These are phyloP conservation scores for Catharus minimus DNA, from an alignment of 2,113 vertebrate species.

Conservation along the genomic window DNA sequence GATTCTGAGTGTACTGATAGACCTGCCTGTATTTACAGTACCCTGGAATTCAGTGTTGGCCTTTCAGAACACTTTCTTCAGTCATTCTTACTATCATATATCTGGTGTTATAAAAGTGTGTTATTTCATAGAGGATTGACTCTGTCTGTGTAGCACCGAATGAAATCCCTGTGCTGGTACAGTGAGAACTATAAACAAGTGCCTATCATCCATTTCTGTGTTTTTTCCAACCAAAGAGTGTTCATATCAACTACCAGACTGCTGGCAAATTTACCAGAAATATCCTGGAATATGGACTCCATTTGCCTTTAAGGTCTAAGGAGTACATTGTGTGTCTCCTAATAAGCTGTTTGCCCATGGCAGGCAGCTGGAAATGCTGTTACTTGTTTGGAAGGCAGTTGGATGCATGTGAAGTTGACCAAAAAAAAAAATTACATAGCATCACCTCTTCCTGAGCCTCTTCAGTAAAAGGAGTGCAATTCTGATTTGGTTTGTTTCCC, in stretches of 20 bases:
- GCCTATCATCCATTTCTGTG: neutral
- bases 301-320: neutral
- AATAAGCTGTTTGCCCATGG: neutral
- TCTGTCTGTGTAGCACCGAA: neutral
- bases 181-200: neutral
- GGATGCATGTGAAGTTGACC: neutral
- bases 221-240: neutral
- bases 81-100: neutral
- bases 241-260: neutral
- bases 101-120: neutral
- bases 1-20: neutral
- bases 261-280: neutral
- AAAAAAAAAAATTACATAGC: neutral
- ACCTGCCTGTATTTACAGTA: neutral
- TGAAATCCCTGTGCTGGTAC: neutral
- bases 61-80: neutral
- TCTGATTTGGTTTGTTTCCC: neutral
- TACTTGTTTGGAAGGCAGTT: neutral
- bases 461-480: neutral
- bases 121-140: neutral
- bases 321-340: neutral
- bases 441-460: neutral
- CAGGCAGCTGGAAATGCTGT: neutral
- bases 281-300: neutral
- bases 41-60: accelerated